Evolutionary conservation across 2,888 invertebrate genomes (phyloP), one percentile per base, ranked within the genome.

Genomic region (Pandemis cinnamomeana): DNA sequence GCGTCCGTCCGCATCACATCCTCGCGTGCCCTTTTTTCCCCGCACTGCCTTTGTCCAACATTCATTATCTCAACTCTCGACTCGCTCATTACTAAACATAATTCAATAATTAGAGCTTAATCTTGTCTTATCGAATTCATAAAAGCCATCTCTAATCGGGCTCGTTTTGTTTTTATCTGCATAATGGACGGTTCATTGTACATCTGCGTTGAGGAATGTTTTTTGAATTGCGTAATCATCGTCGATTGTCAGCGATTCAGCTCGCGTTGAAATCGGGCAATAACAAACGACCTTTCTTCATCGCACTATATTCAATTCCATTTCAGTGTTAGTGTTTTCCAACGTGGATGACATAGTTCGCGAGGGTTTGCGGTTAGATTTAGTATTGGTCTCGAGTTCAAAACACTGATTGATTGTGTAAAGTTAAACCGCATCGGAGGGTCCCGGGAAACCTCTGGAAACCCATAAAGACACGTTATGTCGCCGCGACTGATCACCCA

Each of bases 321-420:
- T 70, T 70, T 11, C 36, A 66, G 51, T 55, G 66, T 46, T 61
- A 53, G 66, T 20, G 20, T 58, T 60, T 70, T 79, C 78, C 77
- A 78, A 76, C 75, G 71, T 72, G 75, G 76, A 80, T 80, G 81
- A 80, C 78, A 81, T 80, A 81, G 79, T 79, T 78, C 75, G 79
- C 75, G 72, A 77, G 63, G 77, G 71, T 67, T 73, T 74, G 77
- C 80, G 62, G 72, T 27, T 72, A 51, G 48, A 79, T 62, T 36
- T 61, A 64, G 60, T 80, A 80, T 80, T 78, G 74, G 77, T 77
- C 74, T 72, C 77, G 73, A 77, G 76, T 80, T 82, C 77, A 78
- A 80, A 80, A 79, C 81, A 78, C 80, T 84, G 83, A 87, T 85
- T 86, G 87, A 87, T 89, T 85, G 82, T 82, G 78, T 80, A 80